phyloP scores from a whole-genome alignment of 1,140 invertebrate genomes.

The Calliphora vicina region DNA sequence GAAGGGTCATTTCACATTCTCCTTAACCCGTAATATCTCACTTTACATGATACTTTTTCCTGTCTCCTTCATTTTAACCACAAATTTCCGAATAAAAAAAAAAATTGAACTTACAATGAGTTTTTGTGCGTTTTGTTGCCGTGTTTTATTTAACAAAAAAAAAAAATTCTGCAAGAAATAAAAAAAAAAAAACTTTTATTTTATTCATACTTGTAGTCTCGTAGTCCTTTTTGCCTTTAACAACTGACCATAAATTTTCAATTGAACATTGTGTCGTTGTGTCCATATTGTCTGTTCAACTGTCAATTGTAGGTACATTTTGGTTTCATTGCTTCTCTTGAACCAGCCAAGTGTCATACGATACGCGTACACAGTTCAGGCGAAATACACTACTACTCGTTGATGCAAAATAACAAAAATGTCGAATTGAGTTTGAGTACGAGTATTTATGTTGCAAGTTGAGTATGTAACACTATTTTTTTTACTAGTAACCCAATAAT shows the following conservation, averaged over 20 bases:
- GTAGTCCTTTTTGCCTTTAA: background rate
- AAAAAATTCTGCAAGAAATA: no score
- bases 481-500: background rate
- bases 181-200: background rate
- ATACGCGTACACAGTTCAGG: background rate
- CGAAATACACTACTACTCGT: no score
- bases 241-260: constrained; percentile 32
- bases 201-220: background rate
- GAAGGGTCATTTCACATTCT: no score
- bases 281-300: constrained; percentile 20
- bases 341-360: background rate
- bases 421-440: background rate
- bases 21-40: no score
- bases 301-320: constrained; percentile 17
- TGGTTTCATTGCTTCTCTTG: background rate
- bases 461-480: background rate
- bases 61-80: background rate
- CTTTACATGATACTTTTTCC: background rate
- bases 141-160: background rate
- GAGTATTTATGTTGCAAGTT: background rate
- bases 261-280: constrained; percentile 18
- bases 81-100: background rate
- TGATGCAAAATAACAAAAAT: background rate
- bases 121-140: constrained; percentile 8
- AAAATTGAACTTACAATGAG: background rate